Evolutionary conservation across 64 coral and sea anemone genomes (phyloP).

Genomic region (Acropora yongei): DNA sequence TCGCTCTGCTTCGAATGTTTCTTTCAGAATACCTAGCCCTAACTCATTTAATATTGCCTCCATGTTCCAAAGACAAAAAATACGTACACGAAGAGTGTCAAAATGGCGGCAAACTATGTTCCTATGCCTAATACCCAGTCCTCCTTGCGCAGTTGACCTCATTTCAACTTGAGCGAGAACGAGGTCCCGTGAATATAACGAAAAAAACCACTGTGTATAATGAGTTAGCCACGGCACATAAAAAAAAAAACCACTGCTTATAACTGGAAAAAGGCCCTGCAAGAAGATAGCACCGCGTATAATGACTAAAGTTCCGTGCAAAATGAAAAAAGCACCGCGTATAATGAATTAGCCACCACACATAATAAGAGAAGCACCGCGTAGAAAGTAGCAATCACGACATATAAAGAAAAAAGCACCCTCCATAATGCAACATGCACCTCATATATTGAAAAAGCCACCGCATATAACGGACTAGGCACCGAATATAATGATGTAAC

Average conservation of each 20-base stretch:
- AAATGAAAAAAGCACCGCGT: background rate
- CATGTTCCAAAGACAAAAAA: conserved; percentile 3
- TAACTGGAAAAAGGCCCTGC: background rate
- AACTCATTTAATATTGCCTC: conserved; percentile 34
- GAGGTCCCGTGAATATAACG: conserved; percentile 7
- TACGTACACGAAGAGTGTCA: background rate
- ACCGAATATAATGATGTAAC: background rate
- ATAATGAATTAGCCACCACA: background rate
- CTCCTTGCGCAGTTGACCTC: background rate
- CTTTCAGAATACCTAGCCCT: conserved; percentile 10
- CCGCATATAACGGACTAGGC: too few relatives aligned
- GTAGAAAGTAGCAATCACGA: background rate
- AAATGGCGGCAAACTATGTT: background rate
- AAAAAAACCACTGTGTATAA: conserved; percentile 16
- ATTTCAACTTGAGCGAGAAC: background rate
- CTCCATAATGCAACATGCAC: background rate
- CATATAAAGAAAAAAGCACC: background rate
- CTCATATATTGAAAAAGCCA: background rate
- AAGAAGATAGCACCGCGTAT: background rate
- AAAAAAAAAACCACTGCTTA: conserved; percentile 15
- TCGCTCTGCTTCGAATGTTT: conserved; percentile 55
- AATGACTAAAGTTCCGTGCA: background rate
- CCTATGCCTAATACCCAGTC: background rate
- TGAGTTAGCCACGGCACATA: conserved; percentile 17
- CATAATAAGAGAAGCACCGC: background rate